A percentile compares a stretch with the other conserved stretches of the same genome.
These are phyloP conservation scores for Taenaris catops DNA, from an alignment of 2,888 invertebrate species.

Conservation along the genomic window DNA sequence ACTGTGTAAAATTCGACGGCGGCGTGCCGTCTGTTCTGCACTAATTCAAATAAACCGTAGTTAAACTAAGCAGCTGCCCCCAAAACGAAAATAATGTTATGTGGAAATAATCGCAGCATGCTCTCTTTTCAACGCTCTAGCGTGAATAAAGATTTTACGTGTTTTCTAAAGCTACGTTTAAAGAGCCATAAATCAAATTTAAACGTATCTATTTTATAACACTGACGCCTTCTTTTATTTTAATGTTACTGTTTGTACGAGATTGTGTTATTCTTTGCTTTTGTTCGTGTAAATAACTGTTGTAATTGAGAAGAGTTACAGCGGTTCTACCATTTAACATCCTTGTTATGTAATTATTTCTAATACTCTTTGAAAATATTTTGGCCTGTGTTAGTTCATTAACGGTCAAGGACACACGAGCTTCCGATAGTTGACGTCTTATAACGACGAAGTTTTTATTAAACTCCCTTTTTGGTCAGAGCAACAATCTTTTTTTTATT, in stretches of 20 bases:
- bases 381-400: no score
- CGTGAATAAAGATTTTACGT: constrained; percentile 1
- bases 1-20: constrained; percentile 12
- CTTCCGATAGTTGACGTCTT: no score
- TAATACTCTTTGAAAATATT: no score
- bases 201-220: constrained; percentile 9
- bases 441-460: no score
- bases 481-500: no score
- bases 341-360: no score
- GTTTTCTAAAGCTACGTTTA: constrained; percentile 3
- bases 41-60: constrained; percentile 17
- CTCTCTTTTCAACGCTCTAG: constrained; percentile 11
- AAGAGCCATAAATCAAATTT: constrained; percentile 14
- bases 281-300: not conserved
- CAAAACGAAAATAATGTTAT: constrained; percentile 18
- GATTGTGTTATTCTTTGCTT: constrained; percentile 1
- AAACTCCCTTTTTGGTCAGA: no score
- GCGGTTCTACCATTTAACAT: no score
- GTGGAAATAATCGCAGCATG: constrained; percentile 11
- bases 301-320: no score
- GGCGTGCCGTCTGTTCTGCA: constrained; percentile 27
- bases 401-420: no score
- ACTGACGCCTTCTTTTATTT: constrained; percentile 9
- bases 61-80: constrained; percentile 8
- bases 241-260: constrained; percentile 2